phyloP scores from a whole-genome alignment of 2,797 vertebrate species.

The Jordanella pulchra region DNA sequence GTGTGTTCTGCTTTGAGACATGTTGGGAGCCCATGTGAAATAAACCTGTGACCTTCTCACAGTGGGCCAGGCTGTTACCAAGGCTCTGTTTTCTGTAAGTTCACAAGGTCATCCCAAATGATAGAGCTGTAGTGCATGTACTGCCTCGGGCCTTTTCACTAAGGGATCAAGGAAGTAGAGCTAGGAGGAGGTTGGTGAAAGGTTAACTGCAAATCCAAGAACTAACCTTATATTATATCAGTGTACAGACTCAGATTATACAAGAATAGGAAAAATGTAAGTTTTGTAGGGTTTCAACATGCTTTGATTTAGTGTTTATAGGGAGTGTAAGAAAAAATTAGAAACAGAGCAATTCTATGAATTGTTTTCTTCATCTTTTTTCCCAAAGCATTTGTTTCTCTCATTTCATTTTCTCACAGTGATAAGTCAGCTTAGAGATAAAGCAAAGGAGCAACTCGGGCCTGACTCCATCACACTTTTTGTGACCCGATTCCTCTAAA shows the following conservation, averaged over 20 bases:
- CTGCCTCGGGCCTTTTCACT: constrained; percentile 12
- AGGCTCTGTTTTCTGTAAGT: constrained; percentile 42
- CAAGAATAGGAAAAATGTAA: background rate
- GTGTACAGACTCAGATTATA: background rate
- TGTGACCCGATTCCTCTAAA: background rate
- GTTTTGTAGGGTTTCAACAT: constrained; percentile 12
- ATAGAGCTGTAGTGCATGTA: constrained; percentile 12
- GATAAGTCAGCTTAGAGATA: constrained; percentile 19
- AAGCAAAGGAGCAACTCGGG: constrained; percentile 2
- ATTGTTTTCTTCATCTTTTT: background rate
- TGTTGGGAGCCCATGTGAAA: constrained; percentile 30
- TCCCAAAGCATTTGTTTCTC: background rate
- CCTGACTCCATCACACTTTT: background rate
- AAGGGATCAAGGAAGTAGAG: constrained; percentile 6
- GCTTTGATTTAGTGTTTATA: background rate
- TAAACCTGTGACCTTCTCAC: constrained; percentile 42
- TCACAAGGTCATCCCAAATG: constrained; percentile 33
- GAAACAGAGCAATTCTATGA: background rate
- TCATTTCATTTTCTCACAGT: constrained; percentile 27
- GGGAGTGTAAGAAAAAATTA: background rate
- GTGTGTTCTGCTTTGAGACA: constrained; percentile 15
- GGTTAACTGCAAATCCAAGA: background rate
- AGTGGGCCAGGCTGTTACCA: constrained; percentile 26
- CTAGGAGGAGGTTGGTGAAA: background rate
- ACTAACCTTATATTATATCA: background rate